Base-by-base conservation (phyloP, 2,797 vertebrate species). In the Tinamus major region DNA sequence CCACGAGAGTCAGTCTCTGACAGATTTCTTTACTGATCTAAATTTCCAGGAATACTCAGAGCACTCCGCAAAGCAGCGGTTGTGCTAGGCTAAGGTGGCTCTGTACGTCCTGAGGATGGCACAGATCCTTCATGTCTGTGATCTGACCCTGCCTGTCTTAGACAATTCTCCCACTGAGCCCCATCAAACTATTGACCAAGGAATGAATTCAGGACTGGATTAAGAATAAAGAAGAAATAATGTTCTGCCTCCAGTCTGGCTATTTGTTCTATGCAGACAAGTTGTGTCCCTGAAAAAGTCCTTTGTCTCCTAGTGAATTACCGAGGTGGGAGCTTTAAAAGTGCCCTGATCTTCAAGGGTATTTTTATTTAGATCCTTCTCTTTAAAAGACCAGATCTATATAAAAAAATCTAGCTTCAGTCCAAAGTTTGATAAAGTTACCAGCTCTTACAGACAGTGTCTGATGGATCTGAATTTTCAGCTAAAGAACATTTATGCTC, bases 391-490 rank as follows among this genome's bases (percentile, higher is more conserved):
- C 71, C 77, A 33, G 71, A 82, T 68, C 84, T 75, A 79, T 37
- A 67, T 48, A 12, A 21, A 27, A 68, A 37, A 91, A 26, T 48
- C 61, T 82, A 79, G 61, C n/a, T 82, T 65, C 78, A 94, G 90
- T 90, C 53, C 44, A 39, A 78, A 90, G 69, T 90, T 85, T 85
- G 58, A 85, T 91, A 71, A 87, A 92, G 87, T 65, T 91, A 59
- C 64, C 81, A 81, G 55, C 82, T 65, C 82, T 89, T 89, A 53
- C 53, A 94, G 85, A 49, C 78, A 92, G 75, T 68, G 75, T 64
- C 79, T 94, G 93, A 95, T 86, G 87, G 89, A 94, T 90, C 79
- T 82, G 91, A 96, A 88, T 88, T 95, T 95, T 95, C 94, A 92
- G 80, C 91, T 94, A 88, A 93, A 92, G 68, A 94, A 49, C 75